Evolutionary conservation across 1,140 invertebrate species (phyloP), one percentile per base, ranked within the genome.

Genomic region (Homarus americanus): DNA sequence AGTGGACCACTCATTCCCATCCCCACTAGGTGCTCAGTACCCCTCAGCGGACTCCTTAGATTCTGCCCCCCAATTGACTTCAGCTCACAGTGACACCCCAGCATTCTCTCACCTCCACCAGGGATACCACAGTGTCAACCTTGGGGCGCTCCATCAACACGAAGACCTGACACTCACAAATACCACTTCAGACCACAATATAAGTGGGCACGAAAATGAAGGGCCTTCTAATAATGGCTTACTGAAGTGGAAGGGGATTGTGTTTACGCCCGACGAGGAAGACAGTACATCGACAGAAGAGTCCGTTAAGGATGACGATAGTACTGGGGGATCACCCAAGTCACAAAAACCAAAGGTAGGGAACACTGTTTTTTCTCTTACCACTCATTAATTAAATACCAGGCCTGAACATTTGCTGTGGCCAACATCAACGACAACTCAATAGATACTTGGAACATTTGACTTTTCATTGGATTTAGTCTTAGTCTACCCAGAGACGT

Each of bases 241-340:
- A 36, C 92, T 96, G 9, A 97, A 97, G 94, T 97, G 97, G 96
- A 97, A 97, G 94, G 96, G 96, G 79, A 96, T 97, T 17, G 96
- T 96, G 93, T 95, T 97, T 93, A 96, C 96, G 12, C 96, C 96
- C 10, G 91, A 92, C 75, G 92, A 75, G 53, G 87, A 86, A 10
- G 82, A 91, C 24, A 44, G 49, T 15, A 28, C 34, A 32, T 58
- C 69, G 34, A 28, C 44, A 82, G 36, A 82, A 40, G 88, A 91
- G 28, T 66, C 41, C 24, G 40, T 32, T 2, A 53, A 79, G 24
- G 53, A 75, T 24, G 83, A 84, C 32, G 49, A 58, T 58, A 88
- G 79, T 40, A 24, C 73, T 20, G 36, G 63, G 72, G 83, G 69
- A 24, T 90, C 82, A 69, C 75, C 63, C 17, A 82, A 40, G 88